phyloP scores from a whole-genome alignment of 2,113 vertebrate genomes.

The Suricata suricatta region DNA sequence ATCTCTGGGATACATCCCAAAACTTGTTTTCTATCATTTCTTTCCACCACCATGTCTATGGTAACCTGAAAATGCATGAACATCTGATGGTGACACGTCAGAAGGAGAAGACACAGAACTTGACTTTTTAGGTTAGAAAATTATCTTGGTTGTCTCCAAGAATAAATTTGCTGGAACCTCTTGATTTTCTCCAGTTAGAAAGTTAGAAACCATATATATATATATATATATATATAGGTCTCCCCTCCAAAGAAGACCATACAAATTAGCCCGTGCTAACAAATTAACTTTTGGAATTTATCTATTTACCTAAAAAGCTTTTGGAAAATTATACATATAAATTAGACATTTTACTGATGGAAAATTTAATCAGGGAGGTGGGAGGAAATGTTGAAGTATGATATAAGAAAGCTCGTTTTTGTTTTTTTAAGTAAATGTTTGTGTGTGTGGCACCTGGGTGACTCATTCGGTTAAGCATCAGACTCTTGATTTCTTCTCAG shows the following conservation, averaged over 20 bases:
- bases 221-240: background rate
- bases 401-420: background rate
- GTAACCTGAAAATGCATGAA: background rate
- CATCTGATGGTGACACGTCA: no score
- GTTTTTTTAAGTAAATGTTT: background rate
- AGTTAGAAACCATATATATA: background rate
- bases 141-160: background rate
- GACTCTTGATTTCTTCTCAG: no score
- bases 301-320: background rate
- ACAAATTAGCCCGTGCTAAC: background rate
- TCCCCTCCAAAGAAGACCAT: background rate
- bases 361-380: background rate
- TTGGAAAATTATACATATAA: background rate
- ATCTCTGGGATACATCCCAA: background rate
- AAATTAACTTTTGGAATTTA: background rate
- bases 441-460: no score
- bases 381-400: background rate
- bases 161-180: background rate
- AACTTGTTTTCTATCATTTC: background rate
- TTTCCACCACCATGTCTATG: background rate
- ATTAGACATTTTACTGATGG: background rate
- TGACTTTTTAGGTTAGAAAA: background rate
- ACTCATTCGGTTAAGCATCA: no score
- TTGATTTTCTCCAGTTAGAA: slow-evolving; percentile 15
- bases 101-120: background rate